A percentile compares a stretch with the other conserved stretches of the same genome.
These are phyloP conservation scores for Morpho achilles DNA, from an alignment of 2,888 invertebrate genomes.

Conservation along the genomic window DNA sequence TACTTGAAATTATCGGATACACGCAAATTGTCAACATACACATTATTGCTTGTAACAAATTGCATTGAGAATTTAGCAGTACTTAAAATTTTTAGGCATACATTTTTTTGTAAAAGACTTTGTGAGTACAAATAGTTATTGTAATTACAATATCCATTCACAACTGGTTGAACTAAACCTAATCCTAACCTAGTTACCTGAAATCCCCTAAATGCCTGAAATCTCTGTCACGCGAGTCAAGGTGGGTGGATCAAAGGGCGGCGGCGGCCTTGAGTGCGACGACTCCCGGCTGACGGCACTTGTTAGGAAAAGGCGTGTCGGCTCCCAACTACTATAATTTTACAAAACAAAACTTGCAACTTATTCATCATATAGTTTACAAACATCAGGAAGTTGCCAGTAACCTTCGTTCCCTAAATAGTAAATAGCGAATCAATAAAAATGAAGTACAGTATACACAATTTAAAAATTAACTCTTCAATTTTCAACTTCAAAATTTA, in stretches of 20 bases:
- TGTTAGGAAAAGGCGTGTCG: slow-evolving; percentile 79
- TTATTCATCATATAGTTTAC: background rate
- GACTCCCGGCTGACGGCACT: slow-evolving; percentile 70
- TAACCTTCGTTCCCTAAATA: no score
- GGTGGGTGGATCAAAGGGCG: slow-evolving; percentile 80
- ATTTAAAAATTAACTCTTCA: no score
- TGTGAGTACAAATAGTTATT: no score
- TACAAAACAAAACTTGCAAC: slow-evolving; percentile 31
- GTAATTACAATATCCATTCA: no score
- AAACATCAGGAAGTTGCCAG: no score
- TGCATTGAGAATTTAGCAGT: no score
- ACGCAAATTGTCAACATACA: background rate
- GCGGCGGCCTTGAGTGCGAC: slow-evolving; percentile 74
- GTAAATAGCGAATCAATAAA: no score
- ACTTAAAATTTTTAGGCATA: no score
- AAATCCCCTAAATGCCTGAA: slow-evolving; percentile 38
- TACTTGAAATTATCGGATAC: background rate
- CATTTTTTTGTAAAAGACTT: no score
- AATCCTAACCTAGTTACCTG: slow-evolving; percentile 38
- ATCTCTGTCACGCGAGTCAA: slow-evolving; percentile 71
- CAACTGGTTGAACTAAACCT: slow-evolving; percentile 7
- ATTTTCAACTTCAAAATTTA: no score
- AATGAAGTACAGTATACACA: no score
- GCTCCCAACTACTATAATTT: slow-evolving; percentile 58
- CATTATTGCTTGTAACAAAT: no score